Percentiles rank a stretch among this genome's conserved stretches.
phyloP scores from a whole-genome alignment of 2,113 vertebrate species.

The Caloenas nicobarica region DNA sequence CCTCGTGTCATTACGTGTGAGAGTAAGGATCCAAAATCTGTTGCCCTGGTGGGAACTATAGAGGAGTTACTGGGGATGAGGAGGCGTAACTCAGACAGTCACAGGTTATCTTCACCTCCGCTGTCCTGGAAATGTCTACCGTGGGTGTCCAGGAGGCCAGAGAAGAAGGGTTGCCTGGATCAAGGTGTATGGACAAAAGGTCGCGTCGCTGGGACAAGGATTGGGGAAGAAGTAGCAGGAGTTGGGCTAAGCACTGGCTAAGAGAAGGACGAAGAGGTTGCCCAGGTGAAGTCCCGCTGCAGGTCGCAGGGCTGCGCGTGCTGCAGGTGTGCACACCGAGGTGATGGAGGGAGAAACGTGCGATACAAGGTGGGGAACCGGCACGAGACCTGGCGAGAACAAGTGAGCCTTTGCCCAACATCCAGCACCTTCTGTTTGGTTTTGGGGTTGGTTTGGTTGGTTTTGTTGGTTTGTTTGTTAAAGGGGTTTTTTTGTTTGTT shows the following conservation, averaged over 20 bases:
- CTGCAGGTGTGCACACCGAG: not conserved
- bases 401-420: not conserved
- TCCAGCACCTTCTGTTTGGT: not conserved
- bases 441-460: too few relatives aligned
- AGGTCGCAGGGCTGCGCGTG: not conserved
- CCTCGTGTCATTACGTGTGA: not conserved
- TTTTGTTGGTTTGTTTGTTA: too few relatives aligned
- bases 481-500: not conserved
- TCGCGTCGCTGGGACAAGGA: not conserved
- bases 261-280: not conserved
- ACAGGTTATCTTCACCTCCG: not conserved
- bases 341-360: not conserved
- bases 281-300: not conserved
- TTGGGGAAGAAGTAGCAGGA: not conserved
- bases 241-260: not conserved
- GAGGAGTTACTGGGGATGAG: not conserved
- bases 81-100: not conserved
- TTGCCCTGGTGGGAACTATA: not conserved
- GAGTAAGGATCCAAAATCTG: not conserved
- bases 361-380: not conserved
- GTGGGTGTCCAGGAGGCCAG: not conserved
- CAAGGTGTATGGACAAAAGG: not conserved
- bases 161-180: not conserved
- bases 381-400: not conserved
- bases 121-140: not conserved